These are phyloP conservation scores for Pantherophis guttatus DNA, from an alignment of 2,113 vertebrate species.

Conservation along the genomic window DNA sequence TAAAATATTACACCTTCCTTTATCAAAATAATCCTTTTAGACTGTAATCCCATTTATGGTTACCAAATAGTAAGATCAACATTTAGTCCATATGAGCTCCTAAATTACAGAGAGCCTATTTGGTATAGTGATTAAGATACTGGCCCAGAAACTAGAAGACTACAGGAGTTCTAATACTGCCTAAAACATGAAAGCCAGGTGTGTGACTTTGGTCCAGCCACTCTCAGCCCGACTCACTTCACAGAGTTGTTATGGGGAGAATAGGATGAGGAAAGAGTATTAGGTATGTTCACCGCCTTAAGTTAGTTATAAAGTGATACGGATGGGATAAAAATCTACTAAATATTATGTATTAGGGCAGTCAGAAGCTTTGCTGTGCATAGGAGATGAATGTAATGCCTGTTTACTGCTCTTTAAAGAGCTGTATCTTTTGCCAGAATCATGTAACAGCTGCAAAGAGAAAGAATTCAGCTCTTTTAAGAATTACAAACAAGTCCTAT, in stretches of 20 bases:
- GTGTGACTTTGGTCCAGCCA: neutral
- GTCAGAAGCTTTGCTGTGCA: neutral
- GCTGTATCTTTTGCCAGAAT: neutral
- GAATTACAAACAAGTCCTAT: neutral
- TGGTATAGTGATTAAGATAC: neutral
- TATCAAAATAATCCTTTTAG: neutral
- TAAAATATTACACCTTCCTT: neutral
- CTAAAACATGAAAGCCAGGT: neutral
- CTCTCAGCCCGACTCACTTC: neutral
- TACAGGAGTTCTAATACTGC: neutral
- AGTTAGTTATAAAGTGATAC: neutral
- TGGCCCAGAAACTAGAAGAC: neutral
- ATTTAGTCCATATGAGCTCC: neutral
- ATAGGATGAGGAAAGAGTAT: neutral
- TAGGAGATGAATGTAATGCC: neutral
- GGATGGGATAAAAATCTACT: neutral
- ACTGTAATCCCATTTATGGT: neutral
- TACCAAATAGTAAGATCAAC: neutral
- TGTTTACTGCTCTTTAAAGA: neutral
- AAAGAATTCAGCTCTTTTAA: neutral
- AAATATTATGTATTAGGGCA: neutral
- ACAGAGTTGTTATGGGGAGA: neutral
- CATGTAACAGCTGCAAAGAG: neutral
- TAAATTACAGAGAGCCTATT: neutral
- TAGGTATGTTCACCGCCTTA: neutral